phyloP scores from a whole-genome alignment of 2,888 invertebrate genomes.

The Ganaspis brasiliensis region DNA sequence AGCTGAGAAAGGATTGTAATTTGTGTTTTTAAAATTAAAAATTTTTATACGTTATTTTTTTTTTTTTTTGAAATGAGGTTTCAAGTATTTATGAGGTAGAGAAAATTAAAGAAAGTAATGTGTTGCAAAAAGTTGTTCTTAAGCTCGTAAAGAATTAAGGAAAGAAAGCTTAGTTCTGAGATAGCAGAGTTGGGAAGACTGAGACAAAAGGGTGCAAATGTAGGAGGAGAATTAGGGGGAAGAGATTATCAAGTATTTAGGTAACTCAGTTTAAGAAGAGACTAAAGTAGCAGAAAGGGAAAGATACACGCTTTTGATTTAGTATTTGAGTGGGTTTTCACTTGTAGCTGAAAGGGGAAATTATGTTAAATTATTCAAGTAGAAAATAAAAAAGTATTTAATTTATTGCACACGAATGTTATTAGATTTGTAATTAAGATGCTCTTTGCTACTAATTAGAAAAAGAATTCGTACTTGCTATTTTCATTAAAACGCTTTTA shows the following conservation, averaged over 20 bases:
- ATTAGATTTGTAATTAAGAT: too few relatives aligned
- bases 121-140: neutral
- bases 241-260: slow-evolving; percentile 32
- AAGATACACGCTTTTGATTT: slow-evolving; percentile 11
- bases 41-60: neutral
- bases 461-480: too few relatives aligned
- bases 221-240: neutral
- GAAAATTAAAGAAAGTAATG: neutral
- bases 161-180: neutral
- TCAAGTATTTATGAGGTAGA: neutral
- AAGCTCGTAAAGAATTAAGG: neutral
- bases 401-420: neutral
- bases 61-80: neutral
- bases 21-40: too few relatives aligned
- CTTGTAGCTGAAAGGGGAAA: neutral
- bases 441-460: too few relatives aligned
- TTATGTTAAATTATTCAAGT: neutral
- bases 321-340: slow-evolving; percentile 7
- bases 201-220: slow-evolving; percentile 20
- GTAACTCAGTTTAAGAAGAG: slow-evolving; percentile 30
- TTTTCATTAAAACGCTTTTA: too few relatives aligned
- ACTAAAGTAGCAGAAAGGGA: neutral
- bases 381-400: neutral
- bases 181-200: slow-evolving; percentile 17
- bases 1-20: too few relatives aligned